Percentiles rank a stretch among this genome's conserved stretches.
These are phyloP conservation scores for Euproctis similis DNA, from an alignment of 2,888 invertebrate species.

Conservation along the genomic window DNA sequence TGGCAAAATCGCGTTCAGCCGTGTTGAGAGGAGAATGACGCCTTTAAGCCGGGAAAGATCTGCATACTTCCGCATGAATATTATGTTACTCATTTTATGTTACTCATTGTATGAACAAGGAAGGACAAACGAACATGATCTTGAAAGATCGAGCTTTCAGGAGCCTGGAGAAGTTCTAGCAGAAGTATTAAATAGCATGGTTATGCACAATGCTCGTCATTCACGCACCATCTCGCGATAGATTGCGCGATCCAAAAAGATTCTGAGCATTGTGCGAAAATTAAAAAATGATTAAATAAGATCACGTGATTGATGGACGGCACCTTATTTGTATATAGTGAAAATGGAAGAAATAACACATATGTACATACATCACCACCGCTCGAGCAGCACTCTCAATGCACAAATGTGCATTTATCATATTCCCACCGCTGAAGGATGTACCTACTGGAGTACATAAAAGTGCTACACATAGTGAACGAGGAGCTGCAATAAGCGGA, in stretches of 20 bases:
- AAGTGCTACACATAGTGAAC: too few species aligned
- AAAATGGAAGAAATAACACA: too few species aligned
- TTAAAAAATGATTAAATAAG: conserved; percentile 1
- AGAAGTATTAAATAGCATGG: conserved; percentile 9
- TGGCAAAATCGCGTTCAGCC: conserved; percentile 25
- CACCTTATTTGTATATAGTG: too few species aligned
- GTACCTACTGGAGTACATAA: too few species aligned
- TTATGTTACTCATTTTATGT: conserved; percentile 3
- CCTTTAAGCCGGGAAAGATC: conserved; percentile 15
- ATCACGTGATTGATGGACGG: neutral
- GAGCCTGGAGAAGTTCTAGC: conserved; percentile 10
- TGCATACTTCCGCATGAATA: conserved; percentile 13
- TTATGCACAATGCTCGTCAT: conserved; percentile 10
- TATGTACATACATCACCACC: too few species aligned
- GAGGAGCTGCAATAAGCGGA: too few species aligned
- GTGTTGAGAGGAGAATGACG: conserved; percentile 16
- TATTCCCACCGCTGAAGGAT: too few species aligned
- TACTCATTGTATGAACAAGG: conserved; percentile 1
- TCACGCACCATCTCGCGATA: conserved; percentile 2
- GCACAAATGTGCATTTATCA: too few species aligned
- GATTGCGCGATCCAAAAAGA: neutral
- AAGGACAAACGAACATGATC: conserved; percentile 1
- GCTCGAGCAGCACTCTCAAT: too few species aligned
- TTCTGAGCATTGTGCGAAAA: conserved; percentile 1
- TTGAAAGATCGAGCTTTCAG: conserved; percentile 11